Evolutionary conservation across 2,797 vertebrate genomes (phyloP).

Genomic region (Buceros bicornis): DNA sequence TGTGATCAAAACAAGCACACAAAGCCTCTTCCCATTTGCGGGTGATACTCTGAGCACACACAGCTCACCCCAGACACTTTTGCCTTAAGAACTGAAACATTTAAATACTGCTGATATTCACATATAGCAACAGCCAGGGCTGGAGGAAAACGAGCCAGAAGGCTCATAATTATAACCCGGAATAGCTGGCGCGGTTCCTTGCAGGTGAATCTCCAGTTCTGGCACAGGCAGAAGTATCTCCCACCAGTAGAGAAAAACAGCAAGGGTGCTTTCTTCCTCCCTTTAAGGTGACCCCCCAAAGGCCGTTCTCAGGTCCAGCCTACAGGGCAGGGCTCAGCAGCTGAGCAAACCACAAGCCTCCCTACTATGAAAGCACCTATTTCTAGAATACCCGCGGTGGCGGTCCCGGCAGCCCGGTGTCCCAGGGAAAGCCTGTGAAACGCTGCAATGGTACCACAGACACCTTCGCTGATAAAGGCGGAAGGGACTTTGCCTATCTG

Average conservation of each 20-base stretch:
- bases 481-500: background rate
- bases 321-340: background rate
- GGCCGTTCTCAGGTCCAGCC: background rate
- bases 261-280: background rate
- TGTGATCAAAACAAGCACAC: conserved; percentile 37
- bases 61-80: background rate
- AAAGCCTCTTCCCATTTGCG: conserved; percentile 16
- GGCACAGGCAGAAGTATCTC: background rate
- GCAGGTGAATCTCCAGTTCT: conserved; percentile 10
- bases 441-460: background rate
- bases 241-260: background rate
- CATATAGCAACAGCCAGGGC: background rate
- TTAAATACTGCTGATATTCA: conserved; percentile 37
- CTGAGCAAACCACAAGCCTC: background rate
- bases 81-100: conserved; percentile 37
- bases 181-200: background rate
- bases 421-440: background rate
- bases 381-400: background rate
- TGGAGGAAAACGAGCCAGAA: conserved; percentile 6
- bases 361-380: background rate
- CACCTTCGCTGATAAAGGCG: background rate
- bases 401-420: background rate
- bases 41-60: background rate
- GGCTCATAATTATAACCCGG: background rate
- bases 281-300: background rate